These are phyloP conservation scores for Chloroclystis v-ata DNA, from an alignment of 2,888 invertebrate genomes.

Conservation along the genomic window DNA sequence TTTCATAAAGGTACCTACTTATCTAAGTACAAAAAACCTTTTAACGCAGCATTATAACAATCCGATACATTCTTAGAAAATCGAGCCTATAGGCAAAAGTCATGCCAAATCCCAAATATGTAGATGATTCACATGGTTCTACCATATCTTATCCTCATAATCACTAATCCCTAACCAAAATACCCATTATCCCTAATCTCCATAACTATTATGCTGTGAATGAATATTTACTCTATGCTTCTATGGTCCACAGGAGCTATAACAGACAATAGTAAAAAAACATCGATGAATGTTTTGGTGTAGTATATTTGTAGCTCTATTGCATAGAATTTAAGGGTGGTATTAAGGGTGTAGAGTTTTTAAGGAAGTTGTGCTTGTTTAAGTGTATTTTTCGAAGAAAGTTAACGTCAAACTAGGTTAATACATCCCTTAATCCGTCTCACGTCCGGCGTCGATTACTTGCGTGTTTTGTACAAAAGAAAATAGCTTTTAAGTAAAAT, in stretches of 20 bases:
- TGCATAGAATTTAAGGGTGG: not conserved
- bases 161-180: constrained; percentile 56
- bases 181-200: constrained; percentile 46
- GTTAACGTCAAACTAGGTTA: constrained; percentile 34
- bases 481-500: constrained; percentile 37
- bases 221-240: constrained; percentile 31
- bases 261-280: not conserved
- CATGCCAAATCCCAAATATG: constrained; percentile 34
- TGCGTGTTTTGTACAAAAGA: constrained; percentile 42
- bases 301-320: constrained; percentile 10
- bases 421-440: constrained; percentile 33
- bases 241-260: constrained; percentile 25
- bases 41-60: constrained; percentile 1
- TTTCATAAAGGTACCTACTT: not conserved
- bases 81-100: constrained; percentile 41
- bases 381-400: constrained; percentile 37
- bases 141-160: constrained; percentile 63
- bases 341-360: not conserved
- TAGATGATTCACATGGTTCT: constrained; percentile 30
- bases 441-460: constrained; percentile 71
- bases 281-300: constrained; percentile 15
- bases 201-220: constrained; percentile 50
- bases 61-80: constrained; percentile 11
- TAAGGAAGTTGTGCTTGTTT: not conserved
- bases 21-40: not conserved